phyloP scores from a whole-genome alignment of 2,113 vertebrate species.

The Butorides virescens region DNA sequence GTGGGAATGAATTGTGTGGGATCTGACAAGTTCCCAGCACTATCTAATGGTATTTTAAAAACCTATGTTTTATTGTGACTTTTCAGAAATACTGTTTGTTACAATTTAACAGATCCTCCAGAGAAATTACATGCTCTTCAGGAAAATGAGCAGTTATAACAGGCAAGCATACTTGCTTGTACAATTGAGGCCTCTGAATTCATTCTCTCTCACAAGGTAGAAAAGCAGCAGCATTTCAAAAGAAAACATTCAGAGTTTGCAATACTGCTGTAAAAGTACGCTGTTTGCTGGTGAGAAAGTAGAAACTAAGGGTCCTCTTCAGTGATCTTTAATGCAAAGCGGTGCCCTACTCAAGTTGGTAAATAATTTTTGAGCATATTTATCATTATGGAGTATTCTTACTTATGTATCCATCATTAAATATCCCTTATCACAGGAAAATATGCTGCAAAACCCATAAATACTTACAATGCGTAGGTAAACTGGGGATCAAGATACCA shows the following conservation, averaged over 20 bases:
- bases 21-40: constrained; percentile 22
- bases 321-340: not conserved
- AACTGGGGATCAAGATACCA: not conserved
- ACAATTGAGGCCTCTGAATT: not conserved
- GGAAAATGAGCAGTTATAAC: constrained; percentile 13
- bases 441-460: not conserved
- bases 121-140: constrained; percentile 4
- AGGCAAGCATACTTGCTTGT: not conserved
- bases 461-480: not conserved
- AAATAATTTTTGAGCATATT: not conserved
- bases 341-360: not conserved
- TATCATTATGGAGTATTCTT: not conserved
- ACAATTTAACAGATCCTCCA: constrained; percentile 9
- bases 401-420: not conserved
- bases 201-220: not conserved
- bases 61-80: constrained; percentile 6
- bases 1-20: constrained; percentile 20
- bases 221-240: not conserved
- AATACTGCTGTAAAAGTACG: not conserved
- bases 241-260: not conserved
- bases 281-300: not conserved
- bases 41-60: constrained; percentile 26
- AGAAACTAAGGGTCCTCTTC: not conserved
- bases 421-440: not conserved
- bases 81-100: constrained; percentile 30